A percentile compares a stretch with the other conserved stretches of the same genome.
Evolutionary conservation across 2,113 vertebrate genomes (phyloP).

Genomic region (Phainopepla nitens): DNA sequence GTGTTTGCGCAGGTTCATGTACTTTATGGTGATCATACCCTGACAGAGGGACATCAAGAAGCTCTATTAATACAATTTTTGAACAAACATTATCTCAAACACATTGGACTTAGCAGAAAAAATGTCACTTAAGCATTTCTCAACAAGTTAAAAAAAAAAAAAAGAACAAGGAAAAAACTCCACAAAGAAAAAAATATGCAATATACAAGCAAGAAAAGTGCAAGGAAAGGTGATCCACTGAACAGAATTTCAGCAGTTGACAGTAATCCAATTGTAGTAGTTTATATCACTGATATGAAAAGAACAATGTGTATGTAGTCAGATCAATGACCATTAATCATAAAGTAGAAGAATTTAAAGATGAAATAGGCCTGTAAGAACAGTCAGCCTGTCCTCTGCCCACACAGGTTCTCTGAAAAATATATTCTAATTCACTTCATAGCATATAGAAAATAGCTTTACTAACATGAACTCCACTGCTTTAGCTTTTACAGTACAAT

Average conservation of each 20-base stretch:
- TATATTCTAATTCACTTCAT: neutral
- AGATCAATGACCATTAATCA: constrained; percentile 4
- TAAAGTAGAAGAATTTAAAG: neutral
- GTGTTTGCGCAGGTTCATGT: neutral
- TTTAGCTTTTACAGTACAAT: neutral
- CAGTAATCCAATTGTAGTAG: neutral
- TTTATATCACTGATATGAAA: neutral
- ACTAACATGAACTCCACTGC: neutral
- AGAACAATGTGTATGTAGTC: neutral
- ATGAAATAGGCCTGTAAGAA: neutral
- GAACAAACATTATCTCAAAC: neutral
- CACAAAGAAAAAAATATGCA: neutral
- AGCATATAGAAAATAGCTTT: neutral
- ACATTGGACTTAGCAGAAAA: neutral
- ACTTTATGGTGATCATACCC: neutral
- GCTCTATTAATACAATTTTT: neutral
- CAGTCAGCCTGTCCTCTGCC: neutral
- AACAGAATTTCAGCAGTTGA: neutral
- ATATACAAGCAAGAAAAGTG: neutral
- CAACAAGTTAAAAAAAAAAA: neutral
- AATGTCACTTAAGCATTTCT: neutral
- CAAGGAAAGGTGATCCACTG: neutral
- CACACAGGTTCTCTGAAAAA: neutral
- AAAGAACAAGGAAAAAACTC: neutral
- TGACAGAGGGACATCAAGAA: neutral